Conservation (phyloP, 1,140 invertebrate genomes). For the Megalopta genalis region DNA sequence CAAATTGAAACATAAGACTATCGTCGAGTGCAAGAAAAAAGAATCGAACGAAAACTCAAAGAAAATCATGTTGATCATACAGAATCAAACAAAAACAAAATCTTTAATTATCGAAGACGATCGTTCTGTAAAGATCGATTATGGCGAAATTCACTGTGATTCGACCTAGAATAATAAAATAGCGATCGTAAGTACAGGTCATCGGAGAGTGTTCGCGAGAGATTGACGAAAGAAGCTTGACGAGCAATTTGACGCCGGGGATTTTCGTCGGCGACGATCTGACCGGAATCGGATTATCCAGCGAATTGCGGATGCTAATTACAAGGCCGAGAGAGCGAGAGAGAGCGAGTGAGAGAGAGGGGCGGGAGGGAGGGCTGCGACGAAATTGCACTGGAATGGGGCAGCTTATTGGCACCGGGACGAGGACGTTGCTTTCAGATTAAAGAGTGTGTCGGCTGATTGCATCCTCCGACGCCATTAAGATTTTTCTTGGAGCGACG, state of each 20-base stretch:
- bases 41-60: no score
- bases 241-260: conserved; percentile 12
- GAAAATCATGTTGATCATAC: no score
- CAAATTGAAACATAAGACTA: no score
- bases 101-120: no score
- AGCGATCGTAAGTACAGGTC: background rate
- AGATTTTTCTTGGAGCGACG: background rate
- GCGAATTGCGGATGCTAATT: conserved; percentile 41
- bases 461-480: background rate
- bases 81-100: no score
- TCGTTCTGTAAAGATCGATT: no score
- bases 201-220: background rate
- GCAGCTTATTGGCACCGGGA: conserved; percentile 6
- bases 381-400: conserved; percentile 1
- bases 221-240: background rate
- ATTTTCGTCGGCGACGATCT: conserved; percentile 19
- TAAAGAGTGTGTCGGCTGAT: conserved; percentile 16
- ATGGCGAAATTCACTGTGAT: no score
- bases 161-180: no score
- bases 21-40: no score
- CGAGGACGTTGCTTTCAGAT: conserved; percentile 6
- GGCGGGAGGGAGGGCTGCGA: background rate
- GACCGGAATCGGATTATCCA: conserved; percentile 32
- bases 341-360: background rate
- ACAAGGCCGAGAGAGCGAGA: background rate